Evolutionary conservation across 1,140 invertebrate genomes (phyloP).

Genomic region (Nebria ingens): DNA sequence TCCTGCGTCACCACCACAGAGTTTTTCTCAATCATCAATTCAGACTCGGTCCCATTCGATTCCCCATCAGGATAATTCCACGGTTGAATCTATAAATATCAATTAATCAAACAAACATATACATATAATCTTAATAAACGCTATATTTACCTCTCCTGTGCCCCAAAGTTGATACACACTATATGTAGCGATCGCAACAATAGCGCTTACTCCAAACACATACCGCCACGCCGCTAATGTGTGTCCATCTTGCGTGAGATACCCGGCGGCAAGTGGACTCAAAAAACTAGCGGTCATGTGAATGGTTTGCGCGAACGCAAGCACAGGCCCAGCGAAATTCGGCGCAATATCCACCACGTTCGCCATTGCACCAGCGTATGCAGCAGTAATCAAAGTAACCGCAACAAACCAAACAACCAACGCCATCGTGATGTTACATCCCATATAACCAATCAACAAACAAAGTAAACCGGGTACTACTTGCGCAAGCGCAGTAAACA

Average conservation of each 20-base stretch:
- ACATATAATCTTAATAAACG: neutral
- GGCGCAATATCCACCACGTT: conserved; percentile 63
- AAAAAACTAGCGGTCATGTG: conserved; percentile 65
- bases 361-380: conserved; percentile 66
- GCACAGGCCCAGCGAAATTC: conserved; percentile 58
- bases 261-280: conserved; percentile 50
- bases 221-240: conserved; percentile 56
- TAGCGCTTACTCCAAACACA: conserved; percentile 56
- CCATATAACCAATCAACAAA: conserved; percentile 52
- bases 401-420: conserved; percentile 56
- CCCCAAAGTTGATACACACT: conserved; percentile 58
- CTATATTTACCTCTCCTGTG: conserved; percentile 39
- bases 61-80: neutral
- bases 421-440: conserved; percentile 47
- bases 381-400: conserved; percentile 59
- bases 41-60: neutral
- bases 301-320: conserved; percentile 65
- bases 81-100: neutral
- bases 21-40: neutral
- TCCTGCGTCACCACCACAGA: no score
- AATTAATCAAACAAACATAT: neutral
- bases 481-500: conserved; percentile 60
- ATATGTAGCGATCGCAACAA: conserved; percentile 55
- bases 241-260: conserved; percentile 43
- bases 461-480: conserved; percentile 57